These are phyloP conservation scores for Mesocricetus auratus DNA, from an alignment of 2,113 vertebrate genomes.

Conservation along the genomic window DNA sequence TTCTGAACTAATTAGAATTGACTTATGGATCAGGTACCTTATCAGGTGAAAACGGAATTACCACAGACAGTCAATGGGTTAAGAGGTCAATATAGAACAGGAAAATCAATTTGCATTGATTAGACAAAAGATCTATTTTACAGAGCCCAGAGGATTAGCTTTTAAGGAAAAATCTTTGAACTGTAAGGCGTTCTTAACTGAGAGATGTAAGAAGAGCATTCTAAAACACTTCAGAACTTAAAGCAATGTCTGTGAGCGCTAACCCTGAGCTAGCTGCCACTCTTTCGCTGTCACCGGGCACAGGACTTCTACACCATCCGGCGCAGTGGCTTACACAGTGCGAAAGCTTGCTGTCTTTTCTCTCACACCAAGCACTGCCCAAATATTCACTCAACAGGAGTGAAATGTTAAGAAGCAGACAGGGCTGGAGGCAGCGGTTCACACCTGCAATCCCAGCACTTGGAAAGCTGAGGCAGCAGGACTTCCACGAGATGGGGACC, in stretches of 20 bases:
- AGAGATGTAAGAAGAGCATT: constrained; percentile 84
- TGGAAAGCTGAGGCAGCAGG: not conserved
- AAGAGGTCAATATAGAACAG: constrained; percentile 96
- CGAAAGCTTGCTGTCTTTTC: constrained; percentile 83
- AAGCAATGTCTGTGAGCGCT: constrained; percentile 83
- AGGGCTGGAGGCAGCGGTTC: not conserved
- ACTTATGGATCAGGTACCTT: constrained; percentile 99
- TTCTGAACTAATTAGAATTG: constrained; percentile 99
- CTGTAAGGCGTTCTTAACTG: constrained; percentile 86
- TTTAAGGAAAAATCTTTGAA: constrained; percentile 95
- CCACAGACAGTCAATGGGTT: constrained; percentile 94
- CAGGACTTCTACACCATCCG: constrained; percentile 83
- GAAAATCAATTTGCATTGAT: constrained; percentile 99
- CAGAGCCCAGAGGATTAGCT: constrained; percentile 96
- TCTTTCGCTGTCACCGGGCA: constrained; percentile 84
- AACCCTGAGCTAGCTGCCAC: constrained; percentile 84
- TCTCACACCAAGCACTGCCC: constrained; percentile 76
- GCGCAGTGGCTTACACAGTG: constrained; percentile 79
- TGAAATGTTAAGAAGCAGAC: constrained; percentile 67
- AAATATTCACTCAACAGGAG: constrained; percentile 76
- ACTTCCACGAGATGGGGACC: not conserved
- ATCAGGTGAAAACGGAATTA: constrained; percentile 98
- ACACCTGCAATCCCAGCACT: not conserved
- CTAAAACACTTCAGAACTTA: constrained; percentile 84
- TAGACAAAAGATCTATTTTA: constrained; percentile 98